Evolutionary conservation across 2,797 vertebrate species (phyloP).

Genomic region (Acropternis orthonyx): DNA sequence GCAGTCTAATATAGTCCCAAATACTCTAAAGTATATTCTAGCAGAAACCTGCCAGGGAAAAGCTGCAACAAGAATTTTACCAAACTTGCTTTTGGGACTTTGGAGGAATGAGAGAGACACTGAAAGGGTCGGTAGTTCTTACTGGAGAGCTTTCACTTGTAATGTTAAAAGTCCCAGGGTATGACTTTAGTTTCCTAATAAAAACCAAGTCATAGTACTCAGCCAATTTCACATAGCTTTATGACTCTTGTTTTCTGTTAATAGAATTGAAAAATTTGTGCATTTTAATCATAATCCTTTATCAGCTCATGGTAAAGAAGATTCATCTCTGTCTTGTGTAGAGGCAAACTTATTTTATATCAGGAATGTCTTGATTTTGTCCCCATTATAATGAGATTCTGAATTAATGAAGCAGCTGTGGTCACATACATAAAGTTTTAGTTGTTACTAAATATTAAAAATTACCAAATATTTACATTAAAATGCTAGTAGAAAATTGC

Average conservation of each 20-base stretch:
- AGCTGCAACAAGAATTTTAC: background rate
- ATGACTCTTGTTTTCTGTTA: background rate
- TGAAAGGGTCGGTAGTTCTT: background rate
- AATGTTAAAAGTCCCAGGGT: background rate
- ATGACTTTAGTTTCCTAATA: background rate
- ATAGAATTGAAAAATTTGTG: rapidly evolving
- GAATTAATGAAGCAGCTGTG: background rate
- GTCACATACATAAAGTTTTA: background rate
- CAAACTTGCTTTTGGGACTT: background rate
- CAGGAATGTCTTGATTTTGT: background rate
- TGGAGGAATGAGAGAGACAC: background rate
- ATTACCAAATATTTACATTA: background rate
- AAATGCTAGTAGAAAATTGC: background rate
- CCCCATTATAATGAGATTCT: background rate
- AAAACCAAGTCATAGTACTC: background rate
- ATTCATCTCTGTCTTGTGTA: background rate
- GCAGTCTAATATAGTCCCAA: background rate
- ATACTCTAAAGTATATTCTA: background rate
- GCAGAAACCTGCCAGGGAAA: background rate
- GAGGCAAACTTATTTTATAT: background rate
- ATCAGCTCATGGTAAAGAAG: background rate
- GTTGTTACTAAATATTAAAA: background rate
- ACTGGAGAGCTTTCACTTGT: background rate
- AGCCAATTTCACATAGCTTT: background rate
- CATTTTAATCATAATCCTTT: background rate